Conservation (phyloP, 2,797 vertebrate genomes). For the Phalloptychus januarius region DNA sequence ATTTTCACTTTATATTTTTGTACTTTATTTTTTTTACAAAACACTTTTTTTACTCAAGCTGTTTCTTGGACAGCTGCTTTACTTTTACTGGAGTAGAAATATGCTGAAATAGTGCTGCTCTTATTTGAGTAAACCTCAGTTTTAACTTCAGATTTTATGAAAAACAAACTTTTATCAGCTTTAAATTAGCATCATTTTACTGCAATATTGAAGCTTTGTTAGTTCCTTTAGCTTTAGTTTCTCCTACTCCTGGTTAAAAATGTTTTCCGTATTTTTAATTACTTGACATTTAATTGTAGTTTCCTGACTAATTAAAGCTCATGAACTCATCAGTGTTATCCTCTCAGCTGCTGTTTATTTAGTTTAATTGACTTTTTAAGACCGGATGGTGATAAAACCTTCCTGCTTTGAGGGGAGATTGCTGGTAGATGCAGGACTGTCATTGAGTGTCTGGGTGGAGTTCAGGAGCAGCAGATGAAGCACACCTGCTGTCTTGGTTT, state of each 20-base stretch:
- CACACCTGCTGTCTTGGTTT: background rate
- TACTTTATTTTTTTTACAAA: too few relatives aligned
- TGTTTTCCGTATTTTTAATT: background rate
- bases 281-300: background rate
- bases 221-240: background rate
- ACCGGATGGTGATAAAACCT: background rate
- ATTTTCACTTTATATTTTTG: too few relatives aligned
- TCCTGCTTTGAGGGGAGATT: background rate
- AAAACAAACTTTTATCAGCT: background rate
- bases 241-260: background rate
- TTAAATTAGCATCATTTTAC: background rate
- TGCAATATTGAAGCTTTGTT: background rate
- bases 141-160: background rate
- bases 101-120: too few relatives aligned
- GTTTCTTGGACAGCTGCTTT: too few relatives aligned
- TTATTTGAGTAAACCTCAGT: background rate
- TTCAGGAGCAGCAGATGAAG: background rate
- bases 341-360: background rate
- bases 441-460: background rate
- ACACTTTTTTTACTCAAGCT: too few relatives aligned
- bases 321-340: background rate
- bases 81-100: too few relatives aligned
- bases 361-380: background rate
- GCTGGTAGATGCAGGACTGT: background rate
- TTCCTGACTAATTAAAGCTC: background rate